Evolutionary conservation across 92 coral and sea anemone species (phyloP).

Genomic region (Meandrina meandrites): DNA sequence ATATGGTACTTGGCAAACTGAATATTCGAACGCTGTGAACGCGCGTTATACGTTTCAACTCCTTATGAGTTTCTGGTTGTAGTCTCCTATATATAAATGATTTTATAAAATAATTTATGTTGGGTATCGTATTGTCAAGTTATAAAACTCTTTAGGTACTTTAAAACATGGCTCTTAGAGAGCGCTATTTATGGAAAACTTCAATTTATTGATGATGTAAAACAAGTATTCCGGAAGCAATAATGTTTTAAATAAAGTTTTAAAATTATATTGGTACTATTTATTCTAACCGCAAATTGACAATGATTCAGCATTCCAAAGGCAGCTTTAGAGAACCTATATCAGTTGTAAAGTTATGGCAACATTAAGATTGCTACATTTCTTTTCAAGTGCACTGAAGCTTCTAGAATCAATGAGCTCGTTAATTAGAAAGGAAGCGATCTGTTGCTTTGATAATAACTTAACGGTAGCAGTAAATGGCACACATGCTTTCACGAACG

Average conservation of each 20-base stretch:
- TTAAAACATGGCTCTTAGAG: not conserved
- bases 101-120: too few relatives aligned
- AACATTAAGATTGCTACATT: not conserved
- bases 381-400: conserved; percentile 6
- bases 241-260: not conserved
- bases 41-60: too few relatives aligned
- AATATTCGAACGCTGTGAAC: too few relatives aligned
- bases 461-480: not conserved
- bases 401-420: not conserved
- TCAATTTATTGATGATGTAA: not conserved
- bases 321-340: not conserved
- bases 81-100: too few relatives aligned
- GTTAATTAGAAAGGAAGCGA: not conserved
- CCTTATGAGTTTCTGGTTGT: too few relatives aligned
- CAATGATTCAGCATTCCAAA: not conserved
- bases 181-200: not conserved
- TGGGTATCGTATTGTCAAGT: not conserved
- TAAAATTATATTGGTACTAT: not conserved
- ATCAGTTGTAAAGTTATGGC: not conserved
- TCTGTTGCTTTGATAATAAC: not conserved
- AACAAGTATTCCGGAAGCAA: not conserved
- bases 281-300: not conserved
- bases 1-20: too few relatives aligned
- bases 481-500: not conserved
- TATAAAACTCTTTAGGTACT: not conserved